Evolutionary conservation across 2,888 invertebrate genomes (phyloP).

Genomic region (Dicranocentrus wangi): DNA sequence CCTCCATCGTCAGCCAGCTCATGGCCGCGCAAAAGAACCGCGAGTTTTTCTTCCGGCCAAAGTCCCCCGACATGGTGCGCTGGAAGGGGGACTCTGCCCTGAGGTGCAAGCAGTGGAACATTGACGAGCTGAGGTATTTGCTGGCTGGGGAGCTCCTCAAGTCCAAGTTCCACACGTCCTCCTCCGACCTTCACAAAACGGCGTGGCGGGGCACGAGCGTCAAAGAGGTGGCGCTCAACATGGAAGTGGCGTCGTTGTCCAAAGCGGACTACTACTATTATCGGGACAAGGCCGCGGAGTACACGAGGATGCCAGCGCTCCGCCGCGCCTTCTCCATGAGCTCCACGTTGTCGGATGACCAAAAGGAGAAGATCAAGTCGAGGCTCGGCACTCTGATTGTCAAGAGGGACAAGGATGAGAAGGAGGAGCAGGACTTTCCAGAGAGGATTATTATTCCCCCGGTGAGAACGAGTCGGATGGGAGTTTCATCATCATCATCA

Average conservation of each 20-base stretch:
- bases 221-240: constrained; percentile 83
- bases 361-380: constrained; percentile 70
- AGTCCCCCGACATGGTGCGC: constrained; percentile 82
- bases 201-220: constrained; percentile 90
- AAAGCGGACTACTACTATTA: constrained; percentile 74
- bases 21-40: constrained; percentile 86
- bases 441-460: constrained; percentile 36
- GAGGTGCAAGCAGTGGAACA: constrained; percentile 88
- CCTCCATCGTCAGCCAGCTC: constrained; percentile 84
- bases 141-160: constrained; percentile 60
- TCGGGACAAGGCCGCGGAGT: constrained; percentile 61
- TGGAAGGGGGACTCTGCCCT: constrained; percentile 89
- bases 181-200: constrained; percentile 83
- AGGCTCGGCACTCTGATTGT: constrained; percentile 68
- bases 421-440: constrained; percentile 23
- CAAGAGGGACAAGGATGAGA: constrained; percentile 55
- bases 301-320: constrained; percentile 67
- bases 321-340: constrained; percentile 73
- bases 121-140: constrained; percentile 83
- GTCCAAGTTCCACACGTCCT: constrained; percentile 40
- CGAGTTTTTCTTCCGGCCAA: constrained; percentile 87
- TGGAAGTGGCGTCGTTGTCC: constrained; percentile 77
- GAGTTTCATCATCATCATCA: constrained; percentile 65
- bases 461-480: constrained; percentile 69
- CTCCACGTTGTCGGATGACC: constrained; percentile 70